Evolutionary conservation across 2,113 vertebrate genomes (phyloP).

Genomic region (Atrichornis clamosus): DNA sequence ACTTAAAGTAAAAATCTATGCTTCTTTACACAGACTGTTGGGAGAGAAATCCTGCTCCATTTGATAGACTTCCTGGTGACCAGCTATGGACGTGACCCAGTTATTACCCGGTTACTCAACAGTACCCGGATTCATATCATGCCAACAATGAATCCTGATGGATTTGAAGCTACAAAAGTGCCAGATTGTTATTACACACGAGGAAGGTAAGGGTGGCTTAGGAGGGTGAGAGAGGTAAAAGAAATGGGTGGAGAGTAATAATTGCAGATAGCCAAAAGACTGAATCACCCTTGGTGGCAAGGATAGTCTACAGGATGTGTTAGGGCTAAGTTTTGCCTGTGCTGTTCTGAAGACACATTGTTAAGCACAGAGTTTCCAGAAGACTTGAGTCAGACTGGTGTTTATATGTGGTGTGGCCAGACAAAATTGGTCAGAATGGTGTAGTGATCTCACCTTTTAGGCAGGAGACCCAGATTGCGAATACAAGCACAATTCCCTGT

Average conservation of each 20-base stretch:
- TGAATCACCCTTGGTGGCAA: background rate
- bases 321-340: background rate
- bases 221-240: background rate
- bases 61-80: conserved; percentile 84
- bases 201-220: conserved; percentile 79
- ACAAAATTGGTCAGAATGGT: background rate
- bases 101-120: conserved; percentile 77
- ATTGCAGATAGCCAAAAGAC: background rate
- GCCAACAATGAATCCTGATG: conserved; percentile 96
- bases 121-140: conserved; percentile 89
- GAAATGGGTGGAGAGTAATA: background rate
- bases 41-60: conserved; percentile 88
- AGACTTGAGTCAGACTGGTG: conserved; percentile 4
- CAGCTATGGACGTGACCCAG: conserved; percentile 74
- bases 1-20: background rate
- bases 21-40: conserved; percentile 78
- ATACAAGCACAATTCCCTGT: background rate
- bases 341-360: background rate
- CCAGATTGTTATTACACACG: conserved; percentile 71
- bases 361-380: background rate
- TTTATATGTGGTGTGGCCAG: background rate
- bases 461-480: background rate
- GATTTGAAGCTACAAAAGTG: conserved; percentile 77
- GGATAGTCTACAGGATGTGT: background rate
- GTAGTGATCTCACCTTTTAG: background rate